Conservation (phyloP, 2,888 invertebrate species). For the Ischnus inquisitorius region DNA sequence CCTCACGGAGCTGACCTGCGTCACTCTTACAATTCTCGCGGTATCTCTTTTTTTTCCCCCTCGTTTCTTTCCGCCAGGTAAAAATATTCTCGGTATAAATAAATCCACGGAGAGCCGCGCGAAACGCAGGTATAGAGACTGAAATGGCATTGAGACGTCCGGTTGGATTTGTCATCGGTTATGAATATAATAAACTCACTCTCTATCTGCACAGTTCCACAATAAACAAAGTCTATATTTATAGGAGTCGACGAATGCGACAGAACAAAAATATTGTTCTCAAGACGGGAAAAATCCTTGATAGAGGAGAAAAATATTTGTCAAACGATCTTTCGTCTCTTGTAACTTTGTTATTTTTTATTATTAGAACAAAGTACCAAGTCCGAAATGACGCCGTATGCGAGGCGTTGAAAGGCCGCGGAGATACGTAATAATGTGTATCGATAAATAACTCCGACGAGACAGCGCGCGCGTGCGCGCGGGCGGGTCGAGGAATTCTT, state of each 20-base stretch:
- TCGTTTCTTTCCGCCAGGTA: neutral
- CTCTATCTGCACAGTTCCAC: neutral
- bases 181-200: constrained; percentile 1
- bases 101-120: neutral
- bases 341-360: neutral
- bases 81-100: neutral
- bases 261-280: constrained; percentile 1
- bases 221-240: neutral
- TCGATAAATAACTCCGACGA: constrained; percentile 13
- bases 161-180: neutral
- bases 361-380: neutral
- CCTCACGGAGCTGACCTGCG: constrained; percentile 38
- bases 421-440: constrained; percentile 1
- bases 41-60: neutral
- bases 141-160: constrained; percentile 1
- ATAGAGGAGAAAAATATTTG: constrained; percentile 3
- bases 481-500: neutral
- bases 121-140: neutral
- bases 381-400: neutral
- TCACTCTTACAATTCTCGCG: constrained; percentile 21
- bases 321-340: neutral
- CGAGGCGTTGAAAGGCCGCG: too few species aligned
- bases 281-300: neutral
- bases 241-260: neutral
- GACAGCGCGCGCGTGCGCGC: neutral